A percentile compares a stretch with the other conserved stretches of the same genome.
Evolutionary conservation across 2,888 invertebrate genomes (phyloP).

Genomic region (Chouioia cunea): DNA sequence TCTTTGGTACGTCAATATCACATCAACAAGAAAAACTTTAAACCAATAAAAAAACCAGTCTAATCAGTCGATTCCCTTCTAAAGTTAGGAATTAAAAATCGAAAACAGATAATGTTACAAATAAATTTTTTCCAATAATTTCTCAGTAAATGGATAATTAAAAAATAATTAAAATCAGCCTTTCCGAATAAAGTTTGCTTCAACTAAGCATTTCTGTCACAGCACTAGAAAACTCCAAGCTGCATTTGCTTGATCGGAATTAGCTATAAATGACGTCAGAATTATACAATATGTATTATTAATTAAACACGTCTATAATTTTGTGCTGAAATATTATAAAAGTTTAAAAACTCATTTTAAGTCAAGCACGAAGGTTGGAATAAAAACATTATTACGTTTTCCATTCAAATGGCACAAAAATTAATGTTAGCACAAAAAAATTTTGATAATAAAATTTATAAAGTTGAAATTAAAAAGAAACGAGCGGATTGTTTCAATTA

Average conservation of each 20-base stretch:
- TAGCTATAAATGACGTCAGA: conserved; percentile 38
- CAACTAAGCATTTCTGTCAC: conserved; percentile 64
- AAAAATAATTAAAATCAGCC: conserved; percentile 67
- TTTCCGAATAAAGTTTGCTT: conserved; percentile 62
- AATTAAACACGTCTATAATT: conserved; percentile 43
- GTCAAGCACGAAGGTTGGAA: too few species aligned
- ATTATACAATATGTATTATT: conserved; percentile 14
- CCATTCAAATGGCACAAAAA: too few species aligned
- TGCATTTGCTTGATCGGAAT: conserved; percentile 50
- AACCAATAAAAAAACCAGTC: conserved; percentile 63
- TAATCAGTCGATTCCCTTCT: conserved; percentile 64
- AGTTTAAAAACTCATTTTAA: too few species aligned
- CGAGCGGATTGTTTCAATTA: conserved; percentile 25
- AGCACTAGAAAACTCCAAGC: conserved; percentile 62
- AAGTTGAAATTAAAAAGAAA: conserved; percentile 34
- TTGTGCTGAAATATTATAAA: conserved; percentile 30
- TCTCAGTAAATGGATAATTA: conserved; percentile 59
- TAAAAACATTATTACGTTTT: too few species aligned
- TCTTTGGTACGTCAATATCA: conserved; percentile 69
- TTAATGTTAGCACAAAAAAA: too few species aligned
- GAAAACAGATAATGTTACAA: conserved; percentile 53
- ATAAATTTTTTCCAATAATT: conserved; percentile 55
- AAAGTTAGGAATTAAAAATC: conserved; percentile 55
- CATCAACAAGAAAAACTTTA: conserved; percentile 64
- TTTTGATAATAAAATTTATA: too few species aligned